Conservation (phyloP, 1,140 invertebrate genomes). For the Centruroides sculpturatus region DNA sequence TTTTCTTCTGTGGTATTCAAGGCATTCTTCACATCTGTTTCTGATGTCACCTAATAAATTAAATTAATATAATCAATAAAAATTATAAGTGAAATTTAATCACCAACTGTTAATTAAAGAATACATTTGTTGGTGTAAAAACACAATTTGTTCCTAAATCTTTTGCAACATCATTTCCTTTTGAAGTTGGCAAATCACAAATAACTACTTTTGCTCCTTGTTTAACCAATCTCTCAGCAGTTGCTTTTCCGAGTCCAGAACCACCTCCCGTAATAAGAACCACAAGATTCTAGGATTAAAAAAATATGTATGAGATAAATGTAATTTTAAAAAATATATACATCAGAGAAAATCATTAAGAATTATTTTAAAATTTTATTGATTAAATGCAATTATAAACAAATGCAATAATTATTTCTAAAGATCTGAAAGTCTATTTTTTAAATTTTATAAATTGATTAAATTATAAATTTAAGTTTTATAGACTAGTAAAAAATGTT, state of each 20-base stretch:
- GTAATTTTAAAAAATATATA: too few relatives aligned
- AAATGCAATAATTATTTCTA: too few relatives aligned
- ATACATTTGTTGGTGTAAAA: constrained; percentile 9
- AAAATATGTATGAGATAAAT: neutral
- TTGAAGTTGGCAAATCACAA: constrained; percentile 60
- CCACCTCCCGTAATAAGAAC: constrained; percentile 82
- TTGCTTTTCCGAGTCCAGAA: constrained; percentile 67
- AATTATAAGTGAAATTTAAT: neutral
- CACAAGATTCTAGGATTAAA: constrained; percentile 27
- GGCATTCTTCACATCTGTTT: constrained; percentile 62
- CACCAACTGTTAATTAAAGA: neutral
- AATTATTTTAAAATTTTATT: too few relatives aligned
- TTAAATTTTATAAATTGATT: too few relatives aligned
- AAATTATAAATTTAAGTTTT: too few relatives aligned
- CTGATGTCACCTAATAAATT: constrained; percentile 45
- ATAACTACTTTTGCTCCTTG: constrained; percentile 70
- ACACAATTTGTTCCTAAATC: constrained; percentile 40
- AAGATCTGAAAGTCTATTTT: too few relatives aligned
- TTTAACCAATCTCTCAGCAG: constrained; percentile 60
- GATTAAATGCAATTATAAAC: too few relatives aligned
- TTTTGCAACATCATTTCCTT: constrained; percentile 57
- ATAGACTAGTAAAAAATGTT: too few relatives aligned
- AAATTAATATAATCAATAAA: neutral
- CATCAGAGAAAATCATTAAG: too few relatives aligned
- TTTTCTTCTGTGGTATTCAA: constrained; percentile 54